These are phyloP conservation scores for Ephestia elutella DNA, from an alignment of 1,140 invertebrate species.

Conservation along the genomic window DNA sequence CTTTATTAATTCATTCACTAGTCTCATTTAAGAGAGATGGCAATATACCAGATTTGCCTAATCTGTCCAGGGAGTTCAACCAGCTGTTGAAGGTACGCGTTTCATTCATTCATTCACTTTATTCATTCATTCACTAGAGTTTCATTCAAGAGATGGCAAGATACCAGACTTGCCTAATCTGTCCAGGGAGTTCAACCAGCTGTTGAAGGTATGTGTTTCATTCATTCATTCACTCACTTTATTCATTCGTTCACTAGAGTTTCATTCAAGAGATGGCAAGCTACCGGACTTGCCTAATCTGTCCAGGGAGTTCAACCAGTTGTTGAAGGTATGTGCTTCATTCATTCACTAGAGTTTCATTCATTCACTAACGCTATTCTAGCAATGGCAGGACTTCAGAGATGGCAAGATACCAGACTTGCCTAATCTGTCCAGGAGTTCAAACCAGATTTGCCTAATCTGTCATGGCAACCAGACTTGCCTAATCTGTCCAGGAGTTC, in stretches of 20 bases:
- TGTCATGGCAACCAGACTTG: constrained; percentile 80
- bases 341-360: too few relatives aligned
- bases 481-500: constrained; percentile 80
- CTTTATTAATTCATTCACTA: too few relatives aligned
- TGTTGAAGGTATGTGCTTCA: constrained; percentile 78
- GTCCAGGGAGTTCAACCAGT: constrained; percentile 82
- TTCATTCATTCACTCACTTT: too few relatives aligned
- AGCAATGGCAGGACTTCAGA: constrained; percentile 88
- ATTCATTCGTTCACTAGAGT: too few relatives aligned
- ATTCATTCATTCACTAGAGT: too few relatives aligned
- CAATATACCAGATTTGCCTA: constrained; percentile 78
- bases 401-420: constrained; percentile 81
- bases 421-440: constrained; percentile 78
- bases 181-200: constrained; percentile 82
- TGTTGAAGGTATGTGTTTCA: constrained; percentile 78
- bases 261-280: constrained; percentile 81
- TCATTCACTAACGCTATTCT: too few relatives aligned
- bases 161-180: constrained; percentile 78
- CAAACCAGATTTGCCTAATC: constrained; percentile 80
- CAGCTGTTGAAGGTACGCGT: constrained; percentile 80
- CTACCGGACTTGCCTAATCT: constrained; percentile 78
- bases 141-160: constrained; percentile 83
- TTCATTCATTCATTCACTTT: not conserved
- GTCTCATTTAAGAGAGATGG: too few relatives aligned
- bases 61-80: constrained; percentile 82